Conservation (phyloP, 2,888 invertebrate species). For the Noctua comes region DNA sequence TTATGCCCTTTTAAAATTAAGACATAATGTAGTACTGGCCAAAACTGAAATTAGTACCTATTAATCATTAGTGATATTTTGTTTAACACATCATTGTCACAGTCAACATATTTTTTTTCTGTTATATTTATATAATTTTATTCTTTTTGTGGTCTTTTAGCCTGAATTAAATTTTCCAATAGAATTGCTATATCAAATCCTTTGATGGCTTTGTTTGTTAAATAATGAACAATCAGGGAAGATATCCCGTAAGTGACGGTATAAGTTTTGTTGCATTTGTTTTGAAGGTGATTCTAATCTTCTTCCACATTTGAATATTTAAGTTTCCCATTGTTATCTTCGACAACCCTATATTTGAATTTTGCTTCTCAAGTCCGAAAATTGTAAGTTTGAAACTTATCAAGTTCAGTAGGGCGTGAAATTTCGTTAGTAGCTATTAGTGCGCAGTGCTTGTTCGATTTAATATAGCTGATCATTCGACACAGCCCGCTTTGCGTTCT, state of each 20-base stretch:
- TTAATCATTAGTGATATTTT: background rate
- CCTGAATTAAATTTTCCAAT: background rate
- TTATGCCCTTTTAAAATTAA: background rate
- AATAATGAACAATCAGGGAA: no score
- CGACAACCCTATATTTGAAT: constrained; percentile 52
- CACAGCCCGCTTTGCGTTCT: constrained; percentile 46
- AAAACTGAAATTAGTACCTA: background rate
- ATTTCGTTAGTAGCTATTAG: constrained; percentile 69
- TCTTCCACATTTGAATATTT: background rate
- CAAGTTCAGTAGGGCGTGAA: constrained; percentile 77
- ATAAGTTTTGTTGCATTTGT: background rate
- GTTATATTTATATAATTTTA: background rate
- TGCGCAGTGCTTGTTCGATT: constrained; percentile 61
- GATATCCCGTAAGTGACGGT: no score
- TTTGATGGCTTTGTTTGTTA: background rate
- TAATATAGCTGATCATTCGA: constrained; percentile 49
- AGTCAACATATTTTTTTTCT: background rate
- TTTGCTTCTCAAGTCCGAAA: constrained; percentile 38
- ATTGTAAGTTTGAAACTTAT: constrained; percentile 65
- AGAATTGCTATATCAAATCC: background rate
- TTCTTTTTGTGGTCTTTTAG: background rate
- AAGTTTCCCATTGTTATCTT: background rate
- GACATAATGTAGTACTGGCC: background rate
- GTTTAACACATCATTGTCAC: background rate
- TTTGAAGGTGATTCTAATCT: background rate